Evolutionary conservation across 35 echinoderm and acorn worm species (phyloP).

Genomic region (Diadema setosum): DNA sequence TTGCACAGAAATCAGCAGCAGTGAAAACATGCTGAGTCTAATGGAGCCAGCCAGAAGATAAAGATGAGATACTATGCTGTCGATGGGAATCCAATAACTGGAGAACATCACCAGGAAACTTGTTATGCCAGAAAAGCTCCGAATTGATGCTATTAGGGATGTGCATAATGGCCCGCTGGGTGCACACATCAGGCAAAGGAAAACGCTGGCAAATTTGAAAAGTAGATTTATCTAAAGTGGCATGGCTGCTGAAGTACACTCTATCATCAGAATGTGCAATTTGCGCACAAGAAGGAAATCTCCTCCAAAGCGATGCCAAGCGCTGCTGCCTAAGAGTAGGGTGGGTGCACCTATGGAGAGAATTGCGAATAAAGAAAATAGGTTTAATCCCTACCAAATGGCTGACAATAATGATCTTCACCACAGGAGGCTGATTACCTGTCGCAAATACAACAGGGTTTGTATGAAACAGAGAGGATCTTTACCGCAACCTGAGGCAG

Average conservation of each 20-base stretch:
- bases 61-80: too few species aligned
- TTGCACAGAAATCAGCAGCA: too few species aligned
- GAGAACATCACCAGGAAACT: background rate
- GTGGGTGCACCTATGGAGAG: too few species aligned
- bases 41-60: background rate
- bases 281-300: background rate
- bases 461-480: background rate
- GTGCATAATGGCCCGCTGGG: too few species aligned
- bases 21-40: too few species aligned
- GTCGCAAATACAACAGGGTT: background rate
- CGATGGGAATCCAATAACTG: conserved; percentile 13
- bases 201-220: background rate
- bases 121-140: background rate
- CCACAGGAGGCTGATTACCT: background rate
- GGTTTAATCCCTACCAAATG: background rate
- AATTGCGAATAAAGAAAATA: background rate
- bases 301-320: background rate
- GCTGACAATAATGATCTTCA: background rate
- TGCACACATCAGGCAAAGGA: conserved; percentile 7
- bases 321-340: conserved; percentile 11
- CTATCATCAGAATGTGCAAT: background rate
- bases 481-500: background rate
- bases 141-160: background rate
- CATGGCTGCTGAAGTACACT: background rate
- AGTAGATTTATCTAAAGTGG: background rate